phyloP scores from a whole-genome alignment of 2,113 vertebrate genomes.

The Phrynosoma platyrhinos region DNA sequence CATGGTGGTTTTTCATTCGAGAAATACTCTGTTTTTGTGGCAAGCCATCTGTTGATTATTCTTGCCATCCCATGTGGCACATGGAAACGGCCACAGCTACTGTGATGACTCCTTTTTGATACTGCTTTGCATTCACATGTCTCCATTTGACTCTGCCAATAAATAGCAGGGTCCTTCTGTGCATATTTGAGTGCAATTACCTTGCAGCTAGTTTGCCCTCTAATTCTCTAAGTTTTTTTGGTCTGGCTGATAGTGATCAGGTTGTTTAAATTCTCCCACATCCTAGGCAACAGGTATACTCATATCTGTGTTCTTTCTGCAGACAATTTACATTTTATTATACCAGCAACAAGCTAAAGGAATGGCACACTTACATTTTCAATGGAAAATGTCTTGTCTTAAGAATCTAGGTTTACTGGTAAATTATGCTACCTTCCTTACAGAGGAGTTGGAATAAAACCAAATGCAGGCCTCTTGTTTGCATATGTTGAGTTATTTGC shows the following conservation, averaged over 20 bases:
- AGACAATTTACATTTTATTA: accelerated
- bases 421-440: not conserved
- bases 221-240: not conserved
- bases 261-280: not conserved
- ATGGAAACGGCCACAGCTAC: not conserved
- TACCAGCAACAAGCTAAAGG: not conserved
- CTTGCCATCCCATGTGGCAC: not conserved
- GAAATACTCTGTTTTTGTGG: conserved; percentile 45
- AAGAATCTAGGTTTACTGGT: not conserved
- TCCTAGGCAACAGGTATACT: not conserved
- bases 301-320: not conserved
- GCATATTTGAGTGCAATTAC: not conserved
- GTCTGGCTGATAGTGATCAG: not conserved
- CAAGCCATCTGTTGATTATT: conserved; percentile 45
- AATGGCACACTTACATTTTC: not conserved
- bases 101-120: not conserved
- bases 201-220: not conserved
- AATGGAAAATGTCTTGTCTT: not conserved
- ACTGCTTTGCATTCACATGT: accelerated
- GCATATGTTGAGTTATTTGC: not conserved
- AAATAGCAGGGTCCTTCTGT: accelerated
- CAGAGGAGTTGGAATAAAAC: conserved; percentile 1
- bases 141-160: not conserved
- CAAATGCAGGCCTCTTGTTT: not conserved
- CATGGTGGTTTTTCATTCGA: conserved; percentile 58